Evolutionary conservation across 2,113 vertebrate genomes (phyloP).

Genomic region (Neotragus moschatus): DNA sequence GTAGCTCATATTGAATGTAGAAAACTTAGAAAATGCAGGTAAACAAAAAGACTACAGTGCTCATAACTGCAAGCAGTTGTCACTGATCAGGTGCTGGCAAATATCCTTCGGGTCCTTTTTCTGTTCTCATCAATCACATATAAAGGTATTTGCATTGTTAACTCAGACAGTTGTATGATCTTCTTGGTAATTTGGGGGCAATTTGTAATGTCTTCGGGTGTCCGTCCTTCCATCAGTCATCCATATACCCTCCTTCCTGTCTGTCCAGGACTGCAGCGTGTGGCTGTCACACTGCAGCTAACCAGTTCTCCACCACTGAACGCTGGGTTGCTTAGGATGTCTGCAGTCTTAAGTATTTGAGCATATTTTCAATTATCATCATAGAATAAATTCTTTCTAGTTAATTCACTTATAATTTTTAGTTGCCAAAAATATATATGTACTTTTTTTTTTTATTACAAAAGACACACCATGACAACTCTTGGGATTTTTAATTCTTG

Average conservation of each 20-base stretch:
- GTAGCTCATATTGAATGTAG: background rate
- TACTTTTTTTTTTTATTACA: background rate
- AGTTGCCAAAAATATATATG: slow-evolving; percentile 14
- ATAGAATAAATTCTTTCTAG: background rate
- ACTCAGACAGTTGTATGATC: background rate
- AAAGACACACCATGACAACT: background rate
- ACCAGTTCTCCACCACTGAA: background rate
- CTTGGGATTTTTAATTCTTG: background rate
- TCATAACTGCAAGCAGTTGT: background rate
- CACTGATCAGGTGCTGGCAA: background rate
- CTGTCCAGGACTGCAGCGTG: background rate
- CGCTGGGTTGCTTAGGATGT: background rate
- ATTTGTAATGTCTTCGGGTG: background rate
- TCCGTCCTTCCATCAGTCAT: background rate
- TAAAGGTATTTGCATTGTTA: background rate
- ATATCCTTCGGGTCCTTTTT: background rate
- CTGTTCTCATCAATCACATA: background rate
- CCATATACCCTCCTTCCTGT: background rate
- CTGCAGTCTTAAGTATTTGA: background rate
- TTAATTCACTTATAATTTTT: background rate
- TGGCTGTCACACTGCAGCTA: background rate
- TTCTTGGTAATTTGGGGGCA: background rate
- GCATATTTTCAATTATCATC: background rate
- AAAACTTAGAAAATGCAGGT: background rate
- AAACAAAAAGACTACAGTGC: background rate